Percentiles rank a stretch among this genome's conserved stretches.
Conservation (phyloP, 2,797 vertebrate species). For the Tolypeutes matacus region DNA sequence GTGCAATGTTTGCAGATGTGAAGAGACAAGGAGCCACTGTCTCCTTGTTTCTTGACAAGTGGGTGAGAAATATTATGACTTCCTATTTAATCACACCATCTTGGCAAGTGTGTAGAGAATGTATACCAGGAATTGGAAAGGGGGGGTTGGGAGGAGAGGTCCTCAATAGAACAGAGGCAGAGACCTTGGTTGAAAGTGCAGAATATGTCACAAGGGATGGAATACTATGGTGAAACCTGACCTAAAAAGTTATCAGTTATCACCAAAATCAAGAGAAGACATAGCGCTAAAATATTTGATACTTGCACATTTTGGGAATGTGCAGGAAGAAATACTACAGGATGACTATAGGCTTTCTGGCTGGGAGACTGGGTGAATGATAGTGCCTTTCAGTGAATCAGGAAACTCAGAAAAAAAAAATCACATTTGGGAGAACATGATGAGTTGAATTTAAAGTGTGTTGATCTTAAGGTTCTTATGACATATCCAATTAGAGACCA, state of each 20-base stretch:
- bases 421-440: background rate
- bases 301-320: background rate
- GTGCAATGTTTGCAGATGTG: background rate
- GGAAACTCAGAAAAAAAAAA: background rate
- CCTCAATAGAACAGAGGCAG: background rate
- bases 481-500: background rate
- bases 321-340: background rate
- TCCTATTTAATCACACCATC: constrained; percentile 11
- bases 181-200: background rate
- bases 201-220: background rate
- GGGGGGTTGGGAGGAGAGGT: background rate
- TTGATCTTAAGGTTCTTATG: background rate
- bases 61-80: background rate
- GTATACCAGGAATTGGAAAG: background rate
- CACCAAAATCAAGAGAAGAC: background rate
- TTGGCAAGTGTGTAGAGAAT: background rate
- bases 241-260: background rate
- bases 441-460: background rate
- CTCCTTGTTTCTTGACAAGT: no score
- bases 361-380: background rate
- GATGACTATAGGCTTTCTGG: background rate
- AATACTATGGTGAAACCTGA: background rate
- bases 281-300: background rate
- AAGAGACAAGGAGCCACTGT: background rate
- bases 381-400: background rate